Conservation (phyloP, 1,140 invertebrate genomes). For the Limonius californicus region DNA sequence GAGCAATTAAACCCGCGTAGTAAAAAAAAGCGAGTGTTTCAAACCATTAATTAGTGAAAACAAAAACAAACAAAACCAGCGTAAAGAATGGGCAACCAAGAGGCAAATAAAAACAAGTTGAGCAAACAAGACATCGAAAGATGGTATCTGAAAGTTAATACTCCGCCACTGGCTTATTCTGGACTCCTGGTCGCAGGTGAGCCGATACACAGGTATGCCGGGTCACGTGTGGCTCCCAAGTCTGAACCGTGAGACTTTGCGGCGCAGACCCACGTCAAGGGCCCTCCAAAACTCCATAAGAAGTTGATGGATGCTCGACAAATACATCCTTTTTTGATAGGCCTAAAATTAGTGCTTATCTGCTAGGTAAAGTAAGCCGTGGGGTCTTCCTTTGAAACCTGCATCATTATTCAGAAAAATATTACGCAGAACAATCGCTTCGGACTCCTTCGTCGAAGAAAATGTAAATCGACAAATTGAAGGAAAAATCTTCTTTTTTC, state of each 20-base stretch:
- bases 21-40: not conserved
- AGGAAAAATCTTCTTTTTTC: too few species aligned
- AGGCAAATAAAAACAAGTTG: slow-evolving; percentile 10
- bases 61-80: slow-evolving; percentile 4
- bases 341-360: too few species aligned
- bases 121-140: slow-evolving; percentile 10
- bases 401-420: too few species aligned
- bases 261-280: slow-evolving; percentile 4
- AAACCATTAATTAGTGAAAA: slow-evolving; percentile 13
- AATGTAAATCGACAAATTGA: too few species aligned
- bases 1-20: slow-evolving; percentile 2
- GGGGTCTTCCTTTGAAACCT: too few species aligned
- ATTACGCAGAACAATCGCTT: too few species aligned
- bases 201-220: not conserved
- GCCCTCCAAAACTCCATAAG: not conserved
- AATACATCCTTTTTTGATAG: too few species aligned
- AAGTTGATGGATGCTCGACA: not conserved
- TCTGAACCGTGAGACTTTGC: slow-evolving; percentile 2
- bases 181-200: slow-evolving; percentile 1
- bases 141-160: slow-evolving; percentile 14
- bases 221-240: slow-evolving; percentile 2
- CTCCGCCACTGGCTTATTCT: slow-evolving; percentile 6
- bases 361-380: too few species aligned
- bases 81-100: not conserved
- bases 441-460: too few species aligned